phyloP scores from a whole-genome alignment of 1,140 invertebrate species.

The Ceratitis capitata region DNA sequence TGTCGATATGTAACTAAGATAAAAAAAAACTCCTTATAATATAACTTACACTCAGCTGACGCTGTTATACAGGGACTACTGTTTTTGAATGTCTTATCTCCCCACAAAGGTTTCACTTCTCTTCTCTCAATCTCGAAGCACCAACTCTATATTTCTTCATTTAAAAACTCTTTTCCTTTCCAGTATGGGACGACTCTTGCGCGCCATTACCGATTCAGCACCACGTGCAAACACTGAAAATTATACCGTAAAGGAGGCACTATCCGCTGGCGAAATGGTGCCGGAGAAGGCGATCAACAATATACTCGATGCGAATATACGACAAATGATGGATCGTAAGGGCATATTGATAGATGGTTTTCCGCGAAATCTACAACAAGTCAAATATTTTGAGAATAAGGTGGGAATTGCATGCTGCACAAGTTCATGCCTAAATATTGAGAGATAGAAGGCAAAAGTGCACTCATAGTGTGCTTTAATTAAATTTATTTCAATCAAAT shows the following conservation, averaged over 20 bases:
- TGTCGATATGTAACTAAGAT: too few species aligned
- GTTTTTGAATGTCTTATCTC: too few species aligned
- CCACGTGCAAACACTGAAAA: slow-evolving; percentile 69
- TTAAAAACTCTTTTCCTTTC: too few species aligned
- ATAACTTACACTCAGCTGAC: too few species aligned
- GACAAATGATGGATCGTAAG: slow-evolving; percentile 63
- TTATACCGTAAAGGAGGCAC: slow-evolving; percentile 69
- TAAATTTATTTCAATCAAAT: too few species aligned
- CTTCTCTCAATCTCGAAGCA: too few species aligned
- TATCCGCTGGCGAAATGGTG: slow-evolving; percentile 85
- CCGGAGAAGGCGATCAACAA: slow-evolving; percentile 75
- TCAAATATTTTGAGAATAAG: slow-evolving; percentile 84
- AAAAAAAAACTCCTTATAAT: too few species aligned
- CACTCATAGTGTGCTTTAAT: background rate
- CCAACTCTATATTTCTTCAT: too few species aligned
- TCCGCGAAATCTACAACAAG: slow-evolving; percentile 86
- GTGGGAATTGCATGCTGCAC: slow-evolving; percentile 71
- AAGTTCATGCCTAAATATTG: too few species aligned
- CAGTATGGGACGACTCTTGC: slow-evolving; percentile 76
- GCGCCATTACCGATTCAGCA: slow-evolving; percentile 73
- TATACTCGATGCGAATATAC: slow-evolving; percentile 73
- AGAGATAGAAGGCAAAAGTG: background rate
- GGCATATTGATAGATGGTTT: slow-evolving; percentile 91
- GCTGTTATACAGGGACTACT: too few species aligned
- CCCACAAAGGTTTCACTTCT: too few species aligned